Evolutionary conservation across 2,113 vertebrate species (phyloP), one percentile per base, ranked within the genome.

Genomic region (Campylomormyrus numenius): DNA sequence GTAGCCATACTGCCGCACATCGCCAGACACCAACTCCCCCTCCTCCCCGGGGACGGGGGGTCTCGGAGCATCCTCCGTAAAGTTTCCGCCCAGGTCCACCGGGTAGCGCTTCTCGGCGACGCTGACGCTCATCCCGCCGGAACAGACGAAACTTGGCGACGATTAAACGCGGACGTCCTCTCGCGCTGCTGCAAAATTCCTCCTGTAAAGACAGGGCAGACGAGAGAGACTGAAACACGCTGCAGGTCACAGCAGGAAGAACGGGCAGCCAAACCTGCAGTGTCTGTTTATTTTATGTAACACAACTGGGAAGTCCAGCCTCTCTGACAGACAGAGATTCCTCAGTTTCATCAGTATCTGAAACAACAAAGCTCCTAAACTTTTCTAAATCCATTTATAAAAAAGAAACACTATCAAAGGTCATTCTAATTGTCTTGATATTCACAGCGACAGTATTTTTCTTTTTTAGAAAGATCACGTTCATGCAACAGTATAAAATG

Each of bases 41-140:
- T 99, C 98, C 95, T 99, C 97, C 7, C 98, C 98, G 80, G 98
- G 98, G 92, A 99, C 98, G 0, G 98, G 98, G 89, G 98, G 98
- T 84, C 98, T 96, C 0, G 98, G 98, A 49, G 97, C 97, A 95
- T 98, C 98, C 94, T 99, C 97, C 0, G 97, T 98, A 95, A 99
- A 99, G 94, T 97, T 97, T 91, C 96, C 95, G 74, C 96, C 97
- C 0, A 97, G 95, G 95, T 97, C 97, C 94, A 97, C 95, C 85
- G 97, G 96, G 94, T 97, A 98, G 92, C 96, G 94, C 93, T 96
- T 96, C 93, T 97, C 96, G 93, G 96, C 97, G 93, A 96, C 94
- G 93, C 95, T 97, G 96, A 98, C 98, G 93, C 93, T 96, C 94
- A 92, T 91, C 92, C 91, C 70, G 49, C 50, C 93, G 91, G 92